Percentiles rank a stretch among this genome's conserved stretches.
Conservation (phyloP, 2,888 invertebrate species). For the Aspidiotus destructor region DNA sequence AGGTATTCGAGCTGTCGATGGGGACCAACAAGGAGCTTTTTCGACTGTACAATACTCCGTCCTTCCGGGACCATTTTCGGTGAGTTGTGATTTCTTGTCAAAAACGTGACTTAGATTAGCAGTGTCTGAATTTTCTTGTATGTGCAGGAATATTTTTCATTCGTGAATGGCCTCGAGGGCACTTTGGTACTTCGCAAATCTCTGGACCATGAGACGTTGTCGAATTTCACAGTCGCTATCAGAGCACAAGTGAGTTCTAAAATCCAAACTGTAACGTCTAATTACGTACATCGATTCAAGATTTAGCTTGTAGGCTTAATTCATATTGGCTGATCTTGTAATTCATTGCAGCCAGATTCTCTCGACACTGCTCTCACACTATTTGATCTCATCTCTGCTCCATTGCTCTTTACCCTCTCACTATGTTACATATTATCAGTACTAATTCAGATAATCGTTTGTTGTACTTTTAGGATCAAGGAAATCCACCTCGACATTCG, state of each 20-base stretch:
- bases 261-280: too few species aligned
- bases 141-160: conserved; percentile 64
- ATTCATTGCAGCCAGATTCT: too few species aligned
- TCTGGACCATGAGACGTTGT: conserved; percentile 70
- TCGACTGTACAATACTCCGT: conserved; percentile 77
- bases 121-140: too few species aligned
- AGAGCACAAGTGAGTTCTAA: conserved; percentile 45
- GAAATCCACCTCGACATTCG: conserved; percentile 64
- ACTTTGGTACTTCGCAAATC: conserved; percentile 67
- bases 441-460: neutral
- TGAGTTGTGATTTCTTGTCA: conserved; percentile 42
- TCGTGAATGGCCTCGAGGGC: conserved; percentile 76
- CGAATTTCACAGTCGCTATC: conserved; percentile 66
- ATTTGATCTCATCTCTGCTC: too few species aligned
- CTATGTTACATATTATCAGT: too few species aligned
- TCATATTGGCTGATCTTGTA: neutral
- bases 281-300: conserved; percentile 6
- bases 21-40: conserved; percentile 79
- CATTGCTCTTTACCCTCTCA: too few species aligned
- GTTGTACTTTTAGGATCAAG: conserved; percentile 57
- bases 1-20: conserved; percentile 67
- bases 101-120: too few species aligned
- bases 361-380: too few species aligned
- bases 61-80: conserved; percentile 64
- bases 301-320: neutral